Base-by-base conservation (phyloP, 2,888 invertebrate genomes). In the Pammene fasciana region DNA sequence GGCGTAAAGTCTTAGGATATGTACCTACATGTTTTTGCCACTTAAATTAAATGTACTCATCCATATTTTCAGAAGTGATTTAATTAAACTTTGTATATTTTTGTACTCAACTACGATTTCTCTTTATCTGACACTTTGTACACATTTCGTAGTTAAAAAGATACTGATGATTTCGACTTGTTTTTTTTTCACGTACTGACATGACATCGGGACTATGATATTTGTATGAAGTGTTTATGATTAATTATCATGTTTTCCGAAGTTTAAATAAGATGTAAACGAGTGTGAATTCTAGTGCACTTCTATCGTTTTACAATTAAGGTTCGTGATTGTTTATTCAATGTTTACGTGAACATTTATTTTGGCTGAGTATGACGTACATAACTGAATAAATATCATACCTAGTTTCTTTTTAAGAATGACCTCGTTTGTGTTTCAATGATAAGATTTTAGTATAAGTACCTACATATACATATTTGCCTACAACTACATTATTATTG, bases 201-300 rank as follows among this genome's bases (percentile, higher is more conserved):
- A 68, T 45, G 26, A 26, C 38, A 59, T 59, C 41, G 43, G 16
- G 64, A 59, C 60, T 48, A 70, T 55, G 62, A 52, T 71, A 61
- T 68, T 66, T 59, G 61, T 50, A 55, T 55, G 64, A 72, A 70
- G 59, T 68, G 66, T 70, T 70, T 70, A 60, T 72, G 72, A 72
- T 59, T 56, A 59, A 72, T 60, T 59, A 55, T 4, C 6, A 41
- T 11, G 57, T 68, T 36, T 64, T 16, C 14, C 7, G 6, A 8
- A 7, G 5, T 61, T 61, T 26, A n/a, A 16, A 38, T 18, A 61
- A 61, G 16, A 13, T 50, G 11, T 38, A 50, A 50, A 8, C 5
- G 8, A 48, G 11, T 62, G 10, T n/a, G 41, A 52, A 50, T 7
- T 61, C 8, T 38, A 38, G 1, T 52, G 6, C 9, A 41, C 38